Conservation (phyloP, 2,888 invertebrate genomes). For the Ormyrus labotus region DNA sequence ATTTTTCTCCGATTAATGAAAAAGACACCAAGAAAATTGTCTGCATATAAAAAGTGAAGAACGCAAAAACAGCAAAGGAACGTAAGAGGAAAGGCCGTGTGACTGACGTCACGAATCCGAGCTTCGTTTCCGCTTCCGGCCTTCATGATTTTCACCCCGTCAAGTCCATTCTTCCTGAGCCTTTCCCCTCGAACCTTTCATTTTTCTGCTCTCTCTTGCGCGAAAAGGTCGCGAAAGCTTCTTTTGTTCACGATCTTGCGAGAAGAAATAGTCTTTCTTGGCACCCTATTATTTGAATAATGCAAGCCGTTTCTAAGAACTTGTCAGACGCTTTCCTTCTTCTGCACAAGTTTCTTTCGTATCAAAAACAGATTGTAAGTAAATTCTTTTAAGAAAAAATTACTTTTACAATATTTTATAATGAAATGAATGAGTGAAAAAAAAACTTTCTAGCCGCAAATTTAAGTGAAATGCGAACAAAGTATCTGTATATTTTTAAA, state of each 20-base stretch:
- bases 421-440: too few species aligned
- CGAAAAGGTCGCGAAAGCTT: slow-evolving; percentile 52
- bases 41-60: background rate
- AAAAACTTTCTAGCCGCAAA: too few species aligned
- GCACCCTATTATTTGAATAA: slow-evolving; percentile 47
- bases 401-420: too few species aligned
- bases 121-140: slow-evolving; percentile 70
- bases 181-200: slow-evolving; percentile 52
- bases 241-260: slow-evolving; percentile 47
- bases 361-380: background rate
- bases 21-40: background rate
- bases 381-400: too few species aligned
- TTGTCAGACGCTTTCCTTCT: slow-evolving; percentile 14
- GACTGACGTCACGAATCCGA: slow-evolving; percentile 61
- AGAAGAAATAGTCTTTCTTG: slow-evolving; percentile 39
- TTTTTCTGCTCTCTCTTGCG: slow-evolving; percentile 55
- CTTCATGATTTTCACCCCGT: slow-evolving; percentile 70
- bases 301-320: slow-evolving; percentile 17
- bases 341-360: background rate
- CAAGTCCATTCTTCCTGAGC: slow-evolving; percentile 67
- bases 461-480: too few species aligned
- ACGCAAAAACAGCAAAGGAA: slow-evolving; percentile 33
- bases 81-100: slow-evolving; percentile 36
- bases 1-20: background rate
- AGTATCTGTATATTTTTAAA: too few species aligned